Percentiles rank a stretch among this genome's conserved stretches.
phyloP scores from a whole-genome alignment of 2,797 vertebrate genomes.

The Carapus acus region DNA sequence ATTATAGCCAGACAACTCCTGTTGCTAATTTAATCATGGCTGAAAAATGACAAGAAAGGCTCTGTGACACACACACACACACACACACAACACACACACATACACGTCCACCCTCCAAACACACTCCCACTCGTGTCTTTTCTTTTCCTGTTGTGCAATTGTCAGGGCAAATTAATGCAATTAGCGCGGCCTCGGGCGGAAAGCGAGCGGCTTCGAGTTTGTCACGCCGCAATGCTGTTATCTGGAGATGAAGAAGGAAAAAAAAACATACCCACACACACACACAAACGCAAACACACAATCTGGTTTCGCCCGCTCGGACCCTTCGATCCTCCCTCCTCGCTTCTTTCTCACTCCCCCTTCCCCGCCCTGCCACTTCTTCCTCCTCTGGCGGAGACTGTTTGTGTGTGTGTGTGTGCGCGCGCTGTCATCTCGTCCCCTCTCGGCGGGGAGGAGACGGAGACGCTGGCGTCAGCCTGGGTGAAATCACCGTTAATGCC shows the following conservation, averaged over 20 bases:
- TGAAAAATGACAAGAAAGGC: conserved; percentile 67
- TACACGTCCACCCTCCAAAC: conserved; percentile 29
- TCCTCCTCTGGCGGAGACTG: too few species aligned
- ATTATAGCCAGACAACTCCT: conserved; percentile 73
- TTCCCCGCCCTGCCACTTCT: background rate
- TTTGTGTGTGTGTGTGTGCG: background rate
- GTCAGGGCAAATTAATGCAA: conserved; percentile 73
- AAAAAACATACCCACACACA: conserved; percentile 18
- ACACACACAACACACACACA: conserved; percentile 19
- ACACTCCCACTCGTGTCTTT: conserved; percentile 58
- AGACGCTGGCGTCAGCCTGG: conserved; percentile 60
- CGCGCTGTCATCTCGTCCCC: conserved; percentile 60
- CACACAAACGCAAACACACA: conserved; percentile 28
- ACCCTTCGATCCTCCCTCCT: conserved; percentile 46
- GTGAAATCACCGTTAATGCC: conserved; percentile 72
- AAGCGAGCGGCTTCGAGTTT: conserved; percentile 70
- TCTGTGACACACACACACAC: conserved; percentile 44
- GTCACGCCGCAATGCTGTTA: conserved; percentile 78
- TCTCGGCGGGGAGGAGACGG: conserved; percentile 60
- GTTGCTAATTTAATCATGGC: conserved; percentile 73
- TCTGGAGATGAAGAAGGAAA: conserved; percentile 66
- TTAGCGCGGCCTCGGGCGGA: conserved; percentile 73
- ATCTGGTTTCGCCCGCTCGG: conserved; percentile 57
- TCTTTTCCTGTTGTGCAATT: conserved; percentile 65
- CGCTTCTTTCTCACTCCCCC: conserved; percentile 51